These are phyloP conservation scores for Siderastrea radians DNA, from an alignment of 92 coral and sea anemone genomes.

Conservation along the genomic window DNA sequence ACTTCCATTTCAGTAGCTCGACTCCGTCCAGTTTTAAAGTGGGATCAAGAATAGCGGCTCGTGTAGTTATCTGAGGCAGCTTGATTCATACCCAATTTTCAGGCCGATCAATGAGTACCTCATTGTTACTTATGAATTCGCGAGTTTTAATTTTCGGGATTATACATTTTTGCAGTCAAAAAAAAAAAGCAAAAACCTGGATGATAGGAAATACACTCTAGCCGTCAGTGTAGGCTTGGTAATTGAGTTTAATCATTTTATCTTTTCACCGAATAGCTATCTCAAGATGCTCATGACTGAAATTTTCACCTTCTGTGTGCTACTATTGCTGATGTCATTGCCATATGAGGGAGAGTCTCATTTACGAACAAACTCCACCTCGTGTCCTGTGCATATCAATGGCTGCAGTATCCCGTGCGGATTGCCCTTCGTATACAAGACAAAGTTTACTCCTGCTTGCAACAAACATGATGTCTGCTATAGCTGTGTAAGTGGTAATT, in stretches of 20 bases:
- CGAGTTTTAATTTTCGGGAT: no score
- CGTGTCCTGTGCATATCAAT: slow-evolving; percentile 65
- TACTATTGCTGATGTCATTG: background rate
- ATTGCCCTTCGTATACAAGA: slow-evolving; percentile 70
- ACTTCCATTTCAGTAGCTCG: no score
- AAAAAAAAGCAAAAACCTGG: no score
- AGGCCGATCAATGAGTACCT: no score
- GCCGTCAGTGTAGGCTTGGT: no score
- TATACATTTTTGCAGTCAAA: no score
- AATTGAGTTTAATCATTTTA: background rate
- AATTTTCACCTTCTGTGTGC: background rate
- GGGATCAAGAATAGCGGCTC: no score
- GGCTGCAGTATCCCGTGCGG: slow-evolving; percentile 85
- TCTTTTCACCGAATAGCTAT: background rate
- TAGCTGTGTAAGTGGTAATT: slow-evolving; percentile 79
- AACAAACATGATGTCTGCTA: slow-evolving; percentile 94
- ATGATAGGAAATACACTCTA: no score
- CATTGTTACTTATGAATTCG: no score
- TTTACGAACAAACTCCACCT: background rate
- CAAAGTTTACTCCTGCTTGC: slow-evolving; percentile 85
- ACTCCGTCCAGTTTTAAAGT: no score
- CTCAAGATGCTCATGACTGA: background rate
- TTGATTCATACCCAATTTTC: no score
- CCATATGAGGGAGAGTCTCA: background rate
- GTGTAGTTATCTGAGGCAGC: no score